Evolutionary conservation across 2,113 vertebrate genomes (phyloP).

Genomic region (Apodemus sylvaticus): DNA sequence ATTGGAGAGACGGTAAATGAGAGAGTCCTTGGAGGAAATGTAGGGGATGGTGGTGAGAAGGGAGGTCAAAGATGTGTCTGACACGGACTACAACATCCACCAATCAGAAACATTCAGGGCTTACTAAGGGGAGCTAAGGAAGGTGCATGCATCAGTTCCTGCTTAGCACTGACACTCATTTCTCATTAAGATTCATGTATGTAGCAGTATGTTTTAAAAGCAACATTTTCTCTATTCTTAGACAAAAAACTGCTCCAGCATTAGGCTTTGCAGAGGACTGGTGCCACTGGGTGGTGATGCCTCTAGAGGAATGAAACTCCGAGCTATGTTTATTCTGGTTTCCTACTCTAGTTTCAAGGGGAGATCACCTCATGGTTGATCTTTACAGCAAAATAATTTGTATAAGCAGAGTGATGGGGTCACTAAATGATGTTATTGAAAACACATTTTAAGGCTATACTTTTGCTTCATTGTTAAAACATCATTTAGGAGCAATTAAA

Average conservation of each 20-base stretch:
- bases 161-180: neutral
- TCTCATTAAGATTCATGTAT: neutral
- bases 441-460: constrained; percentile 34
- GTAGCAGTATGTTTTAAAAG: neutral
- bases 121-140: neutral
- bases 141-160: neutral
- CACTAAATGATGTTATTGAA: constrained; percentile 23
- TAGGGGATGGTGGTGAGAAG: neutral
- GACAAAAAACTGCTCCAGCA: neutral
- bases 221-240: constrained; percentile 30
- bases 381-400: constrained; percentile 55
- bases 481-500: neutral
- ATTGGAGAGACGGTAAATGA: constrained; percentile 48
- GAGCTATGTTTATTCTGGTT: neutral
- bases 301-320: neutral
- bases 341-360: constrained; percentile 11
- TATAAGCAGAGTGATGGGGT: neutral
- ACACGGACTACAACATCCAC: neutral
- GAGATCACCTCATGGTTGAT: neutral
- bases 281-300: neutral
- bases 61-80: neutral
- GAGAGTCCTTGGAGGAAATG: neutral
- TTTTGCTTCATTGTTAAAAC: constrained; percentile 12
- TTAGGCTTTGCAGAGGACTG: neutral
- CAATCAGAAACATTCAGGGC: neutral